Evolutionary conservation across 2,888 invertebrate species (phyloP), one percentile per base, ranked within the genome.

Genomic region (Leptinotarsa rubiginosa): DNA sequence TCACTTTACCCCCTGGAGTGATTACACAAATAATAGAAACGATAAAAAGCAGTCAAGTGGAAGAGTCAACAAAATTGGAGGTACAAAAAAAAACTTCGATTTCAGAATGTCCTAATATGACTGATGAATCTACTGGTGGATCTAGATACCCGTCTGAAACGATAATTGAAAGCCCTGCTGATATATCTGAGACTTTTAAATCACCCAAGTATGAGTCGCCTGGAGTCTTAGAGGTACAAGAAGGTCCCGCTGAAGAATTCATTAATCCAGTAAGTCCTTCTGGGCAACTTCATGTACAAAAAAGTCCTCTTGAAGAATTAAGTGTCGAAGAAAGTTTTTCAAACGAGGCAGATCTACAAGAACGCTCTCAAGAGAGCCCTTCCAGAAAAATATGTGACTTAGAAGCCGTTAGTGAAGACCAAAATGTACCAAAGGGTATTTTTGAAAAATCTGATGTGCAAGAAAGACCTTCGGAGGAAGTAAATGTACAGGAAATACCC

Each of bases 1-100:
- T 94, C 67, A 92, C 93, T 84, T 89, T 93, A 80, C 92, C 93
- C 1, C 91, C 92, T 41, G 91, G 92, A 7, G 91, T 94, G 71
- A 91, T 93, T 70, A 92, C 93, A 81, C 91, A 92, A 83, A 91
- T 93, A 72, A 90, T 93, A 50, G 71, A 50, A 65, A 66, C 75
- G 18, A 74, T 77, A 5, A 86, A 87, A 73, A 82, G 80, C 70
- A 66, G 75, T 72, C 65, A 82, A 81, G 72, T 77, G 81, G 74
- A 79, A 81, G 73, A 69, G 71, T 50, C 74, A 69, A 22, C 50
- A 65, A 62, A 65, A 67, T 69, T 22, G 16, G 56, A 54, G 25
- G 83, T 80, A 77, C 83, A 87, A 86, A 87, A 87, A 86, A 87
- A 86, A 87, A 87, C 87, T 85, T 80, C 87, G 81, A 82, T 84